phyloP scores from a whole-genome alignment of 2,888 invertebrate genomes.

The Habroteleia sp. region DNA sequence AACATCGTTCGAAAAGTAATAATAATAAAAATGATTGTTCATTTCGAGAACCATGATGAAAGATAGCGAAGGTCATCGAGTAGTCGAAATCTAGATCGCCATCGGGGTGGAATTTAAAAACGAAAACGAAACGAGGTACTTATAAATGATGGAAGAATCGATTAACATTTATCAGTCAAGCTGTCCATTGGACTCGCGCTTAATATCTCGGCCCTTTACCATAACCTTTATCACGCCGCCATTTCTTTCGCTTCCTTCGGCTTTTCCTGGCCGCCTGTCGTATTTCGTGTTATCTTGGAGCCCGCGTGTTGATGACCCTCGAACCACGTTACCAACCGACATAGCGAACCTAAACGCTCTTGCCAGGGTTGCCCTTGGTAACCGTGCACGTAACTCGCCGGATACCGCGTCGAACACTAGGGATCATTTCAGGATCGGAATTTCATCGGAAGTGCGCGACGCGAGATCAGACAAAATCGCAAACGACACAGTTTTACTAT shows the following conservation, averaged over 20 bases:
- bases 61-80: constrained; percentile 14
- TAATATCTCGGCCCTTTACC: constrained; percentile 38
- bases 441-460: constrained; percentile 52
- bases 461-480: constrained; percentile 52
- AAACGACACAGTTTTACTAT: constrained; percentile 60
- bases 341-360: constrained; percentile 72
- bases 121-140: constrained; percentile 34
- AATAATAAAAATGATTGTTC: constrained; percentile 40
- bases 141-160: constrained; percentile 47
- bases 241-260: constrained; percentile 64
- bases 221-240: constrained; percentile 62
- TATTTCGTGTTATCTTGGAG: constrained; percentile 68
- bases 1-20: constrained; percentile 7
- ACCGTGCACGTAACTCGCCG: constrained; percentile 62
- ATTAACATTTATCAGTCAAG: constrained; percentile 58
- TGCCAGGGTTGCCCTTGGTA: constrained; percentile 71
- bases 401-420: constrained; percentile 36
- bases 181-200: constrained; percentile 48
- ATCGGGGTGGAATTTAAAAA: constrained; percentile 18
- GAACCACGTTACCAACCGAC: constrained; percentile 73
- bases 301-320: constrained; percentile 71
- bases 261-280: constrained; percentile 54
- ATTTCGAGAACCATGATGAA: not conserved
- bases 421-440: constrained; percentile 50
- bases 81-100: constrained; percentile 22